Evolutionary conservation across 2,797 vertebrate species (phyloP).

Genomic region (Saxicola maurus): DNA sequence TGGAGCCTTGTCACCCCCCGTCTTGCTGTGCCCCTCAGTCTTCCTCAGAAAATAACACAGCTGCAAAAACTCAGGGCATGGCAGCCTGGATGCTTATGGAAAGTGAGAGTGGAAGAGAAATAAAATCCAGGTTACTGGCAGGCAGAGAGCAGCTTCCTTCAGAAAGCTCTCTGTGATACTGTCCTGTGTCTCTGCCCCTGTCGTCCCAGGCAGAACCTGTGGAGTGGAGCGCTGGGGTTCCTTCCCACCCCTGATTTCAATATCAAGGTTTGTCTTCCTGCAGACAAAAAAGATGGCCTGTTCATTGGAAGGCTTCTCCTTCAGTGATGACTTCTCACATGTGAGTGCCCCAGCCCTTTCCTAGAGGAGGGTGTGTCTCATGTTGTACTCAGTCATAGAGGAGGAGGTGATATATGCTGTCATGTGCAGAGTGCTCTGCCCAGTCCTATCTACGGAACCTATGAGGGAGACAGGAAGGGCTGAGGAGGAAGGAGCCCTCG

Average conservation of each 20-base stretch:
- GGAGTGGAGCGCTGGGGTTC: background rate
- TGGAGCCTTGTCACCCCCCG: background rate
- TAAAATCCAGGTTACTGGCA: background rate
- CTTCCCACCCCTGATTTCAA: background rate
- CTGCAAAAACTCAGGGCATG: background rate
- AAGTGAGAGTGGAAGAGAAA: background rate
- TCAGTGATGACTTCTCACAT: background rate
- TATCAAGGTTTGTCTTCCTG: background rate
- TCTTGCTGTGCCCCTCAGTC: background rate
- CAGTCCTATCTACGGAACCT: fast-evolving
- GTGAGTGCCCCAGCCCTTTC: background rate
- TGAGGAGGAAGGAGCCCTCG: fast-evolving
- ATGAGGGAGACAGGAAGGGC: background rate
- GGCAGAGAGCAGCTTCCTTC: background rate
- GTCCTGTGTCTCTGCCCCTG: fast-evolving
- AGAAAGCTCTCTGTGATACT: fast-evolving
- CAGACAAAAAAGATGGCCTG: background rate
- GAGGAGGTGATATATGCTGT: background rate
- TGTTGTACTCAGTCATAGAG: background rate
- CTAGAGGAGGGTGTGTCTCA: background rate
- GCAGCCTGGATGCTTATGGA: background rate
- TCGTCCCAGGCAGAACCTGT: background rate
- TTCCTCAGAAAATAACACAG: background rate
- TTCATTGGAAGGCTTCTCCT: background rate
- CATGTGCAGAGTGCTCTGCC: background rate